Conservation (phyloP, 2,113 vertebrate species). For the Ictalurus furcatus region DNA sequence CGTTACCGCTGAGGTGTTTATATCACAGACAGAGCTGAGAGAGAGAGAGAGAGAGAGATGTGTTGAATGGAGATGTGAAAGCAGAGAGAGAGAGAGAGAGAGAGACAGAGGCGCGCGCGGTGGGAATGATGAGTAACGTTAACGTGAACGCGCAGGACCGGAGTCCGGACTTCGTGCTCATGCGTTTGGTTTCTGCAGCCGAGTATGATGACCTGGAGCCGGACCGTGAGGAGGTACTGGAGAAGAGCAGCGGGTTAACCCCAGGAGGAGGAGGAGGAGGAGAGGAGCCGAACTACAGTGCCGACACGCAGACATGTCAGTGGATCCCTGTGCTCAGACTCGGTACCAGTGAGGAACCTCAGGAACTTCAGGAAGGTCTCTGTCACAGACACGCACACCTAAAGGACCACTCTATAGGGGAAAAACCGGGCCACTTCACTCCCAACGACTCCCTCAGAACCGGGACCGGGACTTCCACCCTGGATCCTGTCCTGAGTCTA, state of each 20-base stretch:
- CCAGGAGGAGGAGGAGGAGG: slow-evolving; percentile 23
- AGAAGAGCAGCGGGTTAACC: slow-evolving; percentile 46
- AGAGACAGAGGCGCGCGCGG: not conserved
- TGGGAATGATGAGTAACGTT: not conserved
- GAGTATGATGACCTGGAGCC: slow-evolving; percentile 67
- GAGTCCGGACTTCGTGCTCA: slow-evolving; percentile 74
- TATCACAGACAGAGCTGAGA: not conserved
- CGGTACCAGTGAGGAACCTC: slow-evolving; percentile 44
- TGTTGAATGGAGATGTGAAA: not conserved
- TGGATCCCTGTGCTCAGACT: slow-evolving; percentile 63
- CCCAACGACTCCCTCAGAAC: slow-evolving; percentile 59
- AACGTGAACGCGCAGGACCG: slow-evolving; percentile 68
- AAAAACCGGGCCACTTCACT: slow-evolving; percentile 61
- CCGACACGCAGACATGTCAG: slow-evolving; percentile 43
- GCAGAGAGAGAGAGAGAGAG: not conserved
- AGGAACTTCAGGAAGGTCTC: slow-evolving; percentile 55
- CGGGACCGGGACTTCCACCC: not conserved
- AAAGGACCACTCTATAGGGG: slow-evolving; percentile 66
- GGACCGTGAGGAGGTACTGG: slow-evolving; percentile 56
- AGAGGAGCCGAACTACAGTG: slow-evolving; percentile 52
- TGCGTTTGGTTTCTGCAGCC: slow-evolving; percentile 72
- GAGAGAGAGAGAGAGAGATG: not conserved
- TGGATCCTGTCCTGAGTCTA: slow-evolving; percentile 61
- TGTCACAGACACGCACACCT: slow-evolving; percentile 73
- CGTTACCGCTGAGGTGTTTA: not conserved